Evolutionary conservation across 2,888 invertebrate genomes (phyloP).

Genomic region (Mesopsocus fuscifrons): DNA sequence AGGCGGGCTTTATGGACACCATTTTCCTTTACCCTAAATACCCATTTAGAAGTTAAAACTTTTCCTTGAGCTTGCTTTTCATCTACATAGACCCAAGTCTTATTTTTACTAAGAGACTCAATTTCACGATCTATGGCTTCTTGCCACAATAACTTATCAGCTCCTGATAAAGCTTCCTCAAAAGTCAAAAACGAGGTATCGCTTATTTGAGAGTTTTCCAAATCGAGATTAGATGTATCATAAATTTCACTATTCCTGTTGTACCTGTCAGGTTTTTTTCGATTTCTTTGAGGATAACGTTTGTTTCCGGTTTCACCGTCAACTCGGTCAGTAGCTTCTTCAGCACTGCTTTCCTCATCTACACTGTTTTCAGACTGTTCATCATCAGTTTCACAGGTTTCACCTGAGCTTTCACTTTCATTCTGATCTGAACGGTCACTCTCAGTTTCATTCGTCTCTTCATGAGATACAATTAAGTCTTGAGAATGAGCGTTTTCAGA

Average conservation of each 20-base stretch:
- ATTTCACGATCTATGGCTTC: background rate
- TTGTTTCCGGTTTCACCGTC: background rate
- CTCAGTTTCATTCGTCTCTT: background rate
- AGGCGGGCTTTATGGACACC: conserved; percentile 1
- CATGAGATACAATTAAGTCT: too few relatives aligned
- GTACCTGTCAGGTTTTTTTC: background rate
- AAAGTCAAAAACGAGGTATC: background rate
- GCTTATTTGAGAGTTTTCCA: too few relatives aligned
- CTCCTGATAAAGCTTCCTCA: background rate
- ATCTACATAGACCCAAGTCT: conserved; percentile 1
- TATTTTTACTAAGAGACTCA: background rate
- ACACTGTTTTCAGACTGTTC: background rate
- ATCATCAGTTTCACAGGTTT: too few relatives aligned
- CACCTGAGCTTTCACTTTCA: too few relatives aligned
- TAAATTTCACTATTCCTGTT: background rate
- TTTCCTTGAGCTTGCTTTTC: background rate
- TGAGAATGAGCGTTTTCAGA: background rate
- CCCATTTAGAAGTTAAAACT: conserved; percentile 1
- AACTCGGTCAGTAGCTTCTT: background rate
- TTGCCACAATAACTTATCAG: background rate
- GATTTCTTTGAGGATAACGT: background rate
- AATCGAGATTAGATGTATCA: background rate
- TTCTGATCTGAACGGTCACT: background rate
- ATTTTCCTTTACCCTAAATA: conserved; percentile 1
- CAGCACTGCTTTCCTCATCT: background rate